Base-by-base conservation (phyloP, 1,140 invertebrate genomes). In the Drosophila kohkoa region DNA sequence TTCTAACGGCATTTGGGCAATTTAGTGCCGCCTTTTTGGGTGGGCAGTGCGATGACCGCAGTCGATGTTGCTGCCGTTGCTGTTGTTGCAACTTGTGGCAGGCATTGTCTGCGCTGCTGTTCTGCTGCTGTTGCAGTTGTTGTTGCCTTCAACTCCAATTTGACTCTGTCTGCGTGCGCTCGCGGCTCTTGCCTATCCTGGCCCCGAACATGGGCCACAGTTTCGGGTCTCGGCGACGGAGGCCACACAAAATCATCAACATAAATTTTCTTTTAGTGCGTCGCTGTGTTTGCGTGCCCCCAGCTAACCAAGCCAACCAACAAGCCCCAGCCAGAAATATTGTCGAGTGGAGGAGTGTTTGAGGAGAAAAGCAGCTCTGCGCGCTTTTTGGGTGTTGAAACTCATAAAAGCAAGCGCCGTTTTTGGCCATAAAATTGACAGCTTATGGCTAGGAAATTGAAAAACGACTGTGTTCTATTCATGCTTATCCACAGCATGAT, bases 1-100 rank as follows among this genome's bases (percentile, higher is more conserved):
- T 88, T 89, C 85, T 88, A 88, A 88, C 85, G 85, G 85, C 85
- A 89, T 89, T 89, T 82, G 74, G 70, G 85, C 85, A 88, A 88
- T 88, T 88, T 88, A 79, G 85, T 85, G 81, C 85, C 85, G 85
- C 85, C 85, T 88, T 88, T 89, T 88, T 88, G 85, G 85, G 85
- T 88, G 83, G 83, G 83, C 85, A 89, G 85, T 81, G 64, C 83
- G 82, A 71, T 83, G 83, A 89, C 80, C 83, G 73, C 57, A 58
- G 73, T 65, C 65, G 45, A 77, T 48, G 51, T 41, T 38, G 62
- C 48, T 52, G 35, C n/a, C 20, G 32, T 30, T 55, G 28, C 13
- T 55, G 49, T 46, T 66, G 35, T 15, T 59, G 41, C 57, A 59
- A 46, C 41, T 62, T 32, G 63, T 65, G 41, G 62, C 35, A 15